Evolutionary conservation across 1,140 invertebrate genomes (phyloP).

Genomic region (Calosoma granatense): DNA sequence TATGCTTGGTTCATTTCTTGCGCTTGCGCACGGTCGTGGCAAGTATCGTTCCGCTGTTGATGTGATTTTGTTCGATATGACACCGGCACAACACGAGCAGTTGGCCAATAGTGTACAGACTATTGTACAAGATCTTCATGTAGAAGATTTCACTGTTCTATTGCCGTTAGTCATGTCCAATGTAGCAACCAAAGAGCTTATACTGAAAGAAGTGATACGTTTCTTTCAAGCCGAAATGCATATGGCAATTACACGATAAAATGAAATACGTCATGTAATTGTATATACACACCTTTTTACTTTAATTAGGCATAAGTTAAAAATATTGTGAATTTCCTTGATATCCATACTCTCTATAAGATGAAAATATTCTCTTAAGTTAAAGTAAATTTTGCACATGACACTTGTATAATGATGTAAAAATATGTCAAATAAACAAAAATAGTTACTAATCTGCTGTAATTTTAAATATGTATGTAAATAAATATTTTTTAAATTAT

Average conservation of each 20-base stretch:
- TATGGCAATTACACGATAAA: not conserved
- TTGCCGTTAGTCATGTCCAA: slow-evolving; percentile 17
- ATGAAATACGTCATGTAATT: no score
- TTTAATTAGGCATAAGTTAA: not conserved
- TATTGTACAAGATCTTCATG: slow-evolving; percentile 14
- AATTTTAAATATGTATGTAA: no score
- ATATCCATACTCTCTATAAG: not conserved
- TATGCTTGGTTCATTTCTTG: slow-evolving; percentile 17
- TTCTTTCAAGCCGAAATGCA: slow-evolving; percentile 22
- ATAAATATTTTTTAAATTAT: no score
- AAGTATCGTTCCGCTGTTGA: slow-evolving; percentile 24
- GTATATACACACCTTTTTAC: not conserved
- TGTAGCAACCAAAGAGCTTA: slow-evolving; percentile 15
- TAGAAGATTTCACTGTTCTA: slow-evolving; percentile 16
- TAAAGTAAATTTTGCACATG: no score
- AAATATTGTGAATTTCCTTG: slow-evolving; percentile 6
- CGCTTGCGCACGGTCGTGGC: slow-evolving; percentile 13
- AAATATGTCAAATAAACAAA: no score
- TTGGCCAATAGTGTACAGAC: slow-evolving; percentile 18
- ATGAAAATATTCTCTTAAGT: not conserved
- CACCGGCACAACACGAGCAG: slow-evolving; percentile 16
- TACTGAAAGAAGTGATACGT: slow-evolving; percentile 17
- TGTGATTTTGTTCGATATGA: slow-evolving; percentile 24
- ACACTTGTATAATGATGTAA: no score
- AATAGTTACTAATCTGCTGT: no score